Conservation (phyloP, 2,113 vertebrate genomes). For the Pseudonaja textilis region DNA sequence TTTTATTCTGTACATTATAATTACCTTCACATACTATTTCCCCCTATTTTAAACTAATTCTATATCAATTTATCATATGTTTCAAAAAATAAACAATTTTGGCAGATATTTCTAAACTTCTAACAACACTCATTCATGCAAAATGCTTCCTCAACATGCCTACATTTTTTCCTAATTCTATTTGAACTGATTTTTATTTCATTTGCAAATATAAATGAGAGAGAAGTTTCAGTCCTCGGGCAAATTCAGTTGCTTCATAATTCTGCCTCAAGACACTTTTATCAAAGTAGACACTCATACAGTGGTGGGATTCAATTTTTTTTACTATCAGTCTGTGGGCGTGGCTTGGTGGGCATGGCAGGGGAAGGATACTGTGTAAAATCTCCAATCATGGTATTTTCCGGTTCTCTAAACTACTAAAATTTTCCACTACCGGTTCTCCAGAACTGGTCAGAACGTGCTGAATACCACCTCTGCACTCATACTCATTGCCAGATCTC, state of each 20-base stretch:
- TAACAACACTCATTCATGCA: background rate
- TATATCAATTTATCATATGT: background rate
- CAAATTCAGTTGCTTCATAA: background rate
- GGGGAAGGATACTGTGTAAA: no score
- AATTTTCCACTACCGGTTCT: no score
- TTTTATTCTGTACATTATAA: background rate
- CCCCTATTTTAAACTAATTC: background rate
- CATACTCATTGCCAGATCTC: no score
- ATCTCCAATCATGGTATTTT: no score
- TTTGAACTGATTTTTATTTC: constrained; percentile 4
- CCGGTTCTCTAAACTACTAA: no score
- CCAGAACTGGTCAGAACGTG: no score
- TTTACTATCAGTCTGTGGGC: no score
- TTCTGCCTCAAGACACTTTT: background rate
- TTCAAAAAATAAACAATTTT: background rate
- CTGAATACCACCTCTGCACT: no score
- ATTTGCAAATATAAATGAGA: background rate
- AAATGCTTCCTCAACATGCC: background rate
- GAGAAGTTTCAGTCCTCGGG: background rate
- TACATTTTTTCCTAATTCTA: background rate
- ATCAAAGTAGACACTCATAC: background rate
- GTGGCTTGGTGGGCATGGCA: no score
- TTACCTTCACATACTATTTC: background rate
- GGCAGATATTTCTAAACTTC: background rate
- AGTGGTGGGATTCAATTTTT: no score